Evolutionary conservation across 2,888 invertebrate species (phyloP).

Genomic region (Pilophorus perplexus): DNA sequence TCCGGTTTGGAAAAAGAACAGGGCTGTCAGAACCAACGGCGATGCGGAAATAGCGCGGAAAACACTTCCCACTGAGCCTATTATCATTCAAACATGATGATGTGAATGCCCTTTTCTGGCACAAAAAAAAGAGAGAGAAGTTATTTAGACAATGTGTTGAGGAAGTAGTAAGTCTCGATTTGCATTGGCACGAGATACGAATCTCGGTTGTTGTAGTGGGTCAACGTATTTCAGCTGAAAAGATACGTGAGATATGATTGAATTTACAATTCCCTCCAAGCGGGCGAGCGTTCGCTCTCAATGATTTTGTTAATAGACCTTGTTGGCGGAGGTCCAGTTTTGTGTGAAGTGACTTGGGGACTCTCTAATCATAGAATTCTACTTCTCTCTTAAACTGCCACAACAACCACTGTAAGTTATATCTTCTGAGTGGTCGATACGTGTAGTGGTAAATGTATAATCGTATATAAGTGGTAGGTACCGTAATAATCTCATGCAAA

Average conservation of each 20-base stretch:
- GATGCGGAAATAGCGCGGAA: constrained; percentile 1
- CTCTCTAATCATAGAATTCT: constrained; percentile 29
- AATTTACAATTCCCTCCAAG: constrained; percentile 31
- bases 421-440: too few species aligned
- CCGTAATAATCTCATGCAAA: too few species aligned
- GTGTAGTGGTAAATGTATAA: too few species aligned
- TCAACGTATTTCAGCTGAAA: constrained; percentile 32
- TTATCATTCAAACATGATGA: constrained; percentile 21
- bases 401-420: too few species aligned
- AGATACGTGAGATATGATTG: constrained; percentile 30
- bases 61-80: background rate
- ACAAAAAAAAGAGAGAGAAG: background rate
- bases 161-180: constrained; percentile 1
- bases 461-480: too few species aligned
- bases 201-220: constrained; percentile 17
- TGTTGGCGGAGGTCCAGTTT: constrained; percentile 28
- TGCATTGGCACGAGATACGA: constrained; percentile 14
- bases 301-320: constrained; percentile 29
- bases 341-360: constrained; percentile 21
- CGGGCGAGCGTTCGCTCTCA: constrained; percentile 26
- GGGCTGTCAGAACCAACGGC: too few species aligned
- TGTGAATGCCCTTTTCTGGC: background rate
- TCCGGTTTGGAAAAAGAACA: too few species aligned
- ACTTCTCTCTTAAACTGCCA: too few species aligned
- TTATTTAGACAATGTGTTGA: constrained; percentile 8